Evolutionary conservation across 2,113 vertebrate species (phyloP), one percentile per base, ranked within the genome.

Genomic region (Clinocottus analis): DNA sequence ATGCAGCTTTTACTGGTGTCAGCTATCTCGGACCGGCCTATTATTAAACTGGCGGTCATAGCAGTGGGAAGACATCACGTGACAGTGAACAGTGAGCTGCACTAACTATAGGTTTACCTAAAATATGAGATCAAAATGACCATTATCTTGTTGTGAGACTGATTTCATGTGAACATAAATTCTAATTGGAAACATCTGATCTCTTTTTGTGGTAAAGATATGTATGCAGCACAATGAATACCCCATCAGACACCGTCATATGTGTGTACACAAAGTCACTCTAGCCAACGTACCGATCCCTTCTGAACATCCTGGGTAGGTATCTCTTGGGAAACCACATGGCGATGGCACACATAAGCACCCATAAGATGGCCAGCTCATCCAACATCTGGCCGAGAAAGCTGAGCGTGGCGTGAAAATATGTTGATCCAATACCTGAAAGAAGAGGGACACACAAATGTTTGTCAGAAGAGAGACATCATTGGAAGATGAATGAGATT

Each of bases 311-410:
- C 94, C 92, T 96, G 45, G 98, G 98, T 17, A 99, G 91, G 75
- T 99, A 98, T 86, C 98, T 95, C 88, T 97, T 97, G 41, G 98
- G 98, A 78, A 98, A 99, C 98, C 98, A 99, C 98, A 99, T 98
- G 81, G 95, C 97, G 67, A 99, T 94, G 68, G 97, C 98, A 89
- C 97, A 99, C 97, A 98, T 99, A 64, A 99, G 92, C 76, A 99
- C 98, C 98, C 98, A 99, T 8, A 99, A 94, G 72, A 99, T 97
- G 70, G 98, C 97, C 80, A 99, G 86, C 81, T 99, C 98, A 79
- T 99, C 98, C 78, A 99, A 93, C 97, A 99, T 99, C 93, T 99
- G 98, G 51, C 98, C 98, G 55, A 99, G 92, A 91, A 99, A 99
- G 91, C 98, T 99, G 79, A 99, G 96, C 0, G 98, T 99, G 65